Evolutionary conservation across 2,113 vertebrate species (phyloP), one percentile per base, ranked within the genome.

Genomic region (Myotis davidii): DNA sequence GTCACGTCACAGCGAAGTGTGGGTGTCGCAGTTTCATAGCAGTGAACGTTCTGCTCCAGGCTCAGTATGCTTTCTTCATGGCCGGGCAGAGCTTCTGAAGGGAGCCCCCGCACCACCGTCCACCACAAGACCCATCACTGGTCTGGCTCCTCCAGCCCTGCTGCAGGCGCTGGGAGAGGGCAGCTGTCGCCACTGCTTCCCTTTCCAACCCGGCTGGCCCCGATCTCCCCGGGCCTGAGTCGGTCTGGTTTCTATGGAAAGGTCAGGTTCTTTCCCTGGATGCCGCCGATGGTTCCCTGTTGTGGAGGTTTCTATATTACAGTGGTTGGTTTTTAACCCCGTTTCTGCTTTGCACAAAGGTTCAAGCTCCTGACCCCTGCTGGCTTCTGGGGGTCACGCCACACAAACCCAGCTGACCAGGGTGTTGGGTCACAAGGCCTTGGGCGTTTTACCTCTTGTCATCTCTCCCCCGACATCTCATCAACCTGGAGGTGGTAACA

Each of bases 111-210:
- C 0, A 29, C 5, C 2, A 2, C 14, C 5, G 21, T n/a, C n/a
- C n/a, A 3, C 0, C 12, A 21, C 0, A 32, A n/a, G 20, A n/a
- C 27, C 21, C 48, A 18, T 25, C 0, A 13, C 64, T 10, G 6
- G 54, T 13, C 27, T 21, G 0, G 52, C 37, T 39, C 50, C 37
- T 50, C 56, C 27, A 32, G 50, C 50, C 16, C 21, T 3, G 0
- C 45, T 2, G n/a, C 11, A 32, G 54, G 64, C 0, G 0, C 32
- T 12, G 39, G n/a, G 17, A 48, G 34, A 25, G 25, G 59, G 37
- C 61, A 27, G 69, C 45, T 16, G 18, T 5, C 12, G 2, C 3
- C 37, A 21, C 48, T 45, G 5, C 9, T 70, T 70, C 61, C 42
- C 64, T 91, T 83, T 48, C 70, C 54, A 13, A 14, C 8, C 12